Conservation (phyloP, 2,797 vertebrate species). For the Falco naumanni region DNA sequence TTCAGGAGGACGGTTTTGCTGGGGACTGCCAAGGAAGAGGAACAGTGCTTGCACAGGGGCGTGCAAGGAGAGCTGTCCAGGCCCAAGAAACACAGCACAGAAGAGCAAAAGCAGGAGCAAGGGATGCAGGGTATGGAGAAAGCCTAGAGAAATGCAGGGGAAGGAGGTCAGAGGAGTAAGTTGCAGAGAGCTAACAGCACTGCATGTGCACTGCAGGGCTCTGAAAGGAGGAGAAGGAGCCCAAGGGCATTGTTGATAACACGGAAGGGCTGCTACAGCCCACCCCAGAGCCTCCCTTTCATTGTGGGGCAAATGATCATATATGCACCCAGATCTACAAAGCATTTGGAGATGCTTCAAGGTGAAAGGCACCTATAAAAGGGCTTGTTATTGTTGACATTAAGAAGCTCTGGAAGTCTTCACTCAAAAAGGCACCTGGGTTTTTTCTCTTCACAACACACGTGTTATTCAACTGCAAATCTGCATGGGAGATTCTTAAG, state of each 20-base stretch:
- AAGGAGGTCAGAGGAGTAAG: not conserved
- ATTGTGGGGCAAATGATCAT: not conserved
- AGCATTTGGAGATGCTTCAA: not conserved
- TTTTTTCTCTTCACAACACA: not conserved
- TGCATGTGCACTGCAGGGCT: not conserved
- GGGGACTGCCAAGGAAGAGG: not conserved
- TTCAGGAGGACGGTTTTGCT: not conserved
- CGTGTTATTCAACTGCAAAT: not conserved
- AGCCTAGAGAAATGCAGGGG: not conserved
- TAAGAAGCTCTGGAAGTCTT: slow-evolving; percentile 25
- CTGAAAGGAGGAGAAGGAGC: not conserved
- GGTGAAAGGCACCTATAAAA: slow-evolving; percentile 4
- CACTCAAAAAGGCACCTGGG: not conserved
- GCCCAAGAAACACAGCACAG: not conserved
- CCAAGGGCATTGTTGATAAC: not conserved
- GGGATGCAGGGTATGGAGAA: not conserved
- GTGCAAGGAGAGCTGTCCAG: not conserved
- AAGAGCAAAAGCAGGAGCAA: not conserved
- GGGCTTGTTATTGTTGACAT: not conserved
- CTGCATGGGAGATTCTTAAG: not conserved
- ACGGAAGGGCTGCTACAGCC: not conserved
- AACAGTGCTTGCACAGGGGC: not conserved
- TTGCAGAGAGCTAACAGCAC: not conserved
- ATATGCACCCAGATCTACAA: not conserved
- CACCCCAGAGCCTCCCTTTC: not conserved